Conservation (phyloP, 2,888 invertebrate species). For the Callyntrura guangdongensis region DNA sequence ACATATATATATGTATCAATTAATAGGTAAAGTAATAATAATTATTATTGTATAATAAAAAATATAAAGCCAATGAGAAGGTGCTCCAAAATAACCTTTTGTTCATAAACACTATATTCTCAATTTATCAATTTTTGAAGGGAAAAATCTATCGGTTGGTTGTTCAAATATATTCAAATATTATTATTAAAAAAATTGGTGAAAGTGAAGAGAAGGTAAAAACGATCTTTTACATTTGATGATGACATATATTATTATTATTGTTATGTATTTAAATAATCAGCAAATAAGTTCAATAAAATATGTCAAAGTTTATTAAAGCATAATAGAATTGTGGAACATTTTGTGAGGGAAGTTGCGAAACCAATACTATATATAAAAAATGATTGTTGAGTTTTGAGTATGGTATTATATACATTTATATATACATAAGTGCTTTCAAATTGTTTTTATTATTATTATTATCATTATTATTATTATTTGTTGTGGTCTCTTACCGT, state of each 20-base stretch:
- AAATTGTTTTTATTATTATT: constrained; percentile 77
- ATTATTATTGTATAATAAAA: constrained; percentile 15
- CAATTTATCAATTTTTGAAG: neutral
- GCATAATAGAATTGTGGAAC: constrained; percentile 19
- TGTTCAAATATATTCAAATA: constrained; percentile 31
- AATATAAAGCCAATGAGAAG: constrained; percentile 58
- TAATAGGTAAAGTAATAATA: constrained; percentile 24
- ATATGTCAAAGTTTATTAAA: constrained; percentile 1
- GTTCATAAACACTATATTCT: constrained; percentile 45
- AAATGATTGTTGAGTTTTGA: constrained; percentile 54
- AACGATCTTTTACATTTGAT: constrained; percentile 23
- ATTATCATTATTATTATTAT: constrained; percentile 69
- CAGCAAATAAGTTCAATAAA: constrained; percentile 33
- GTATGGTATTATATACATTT: constrained; percentile 75
- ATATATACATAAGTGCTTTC: constrained; percentile 74
- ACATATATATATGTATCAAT: constrained; percentile 27
- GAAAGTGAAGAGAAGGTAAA: constrained; percentile 17
- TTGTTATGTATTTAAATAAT: constrained; percentile 48
- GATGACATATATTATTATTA: constrained; percentile 40
- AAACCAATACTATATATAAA: constrained; percentile 19
- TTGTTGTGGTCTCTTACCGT: constrained; percentile 78
- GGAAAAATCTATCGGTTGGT: constrained; percentile 11
- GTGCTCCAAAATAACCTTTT: constrained; percentile 60
- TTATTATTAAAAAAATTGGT: constrained; percentile 11
- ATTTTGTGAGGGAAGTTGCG: neutral